Base-by-base conservation (phyloP, 2,888 invertebrate species). In the Brenthis daphne region DNA sequence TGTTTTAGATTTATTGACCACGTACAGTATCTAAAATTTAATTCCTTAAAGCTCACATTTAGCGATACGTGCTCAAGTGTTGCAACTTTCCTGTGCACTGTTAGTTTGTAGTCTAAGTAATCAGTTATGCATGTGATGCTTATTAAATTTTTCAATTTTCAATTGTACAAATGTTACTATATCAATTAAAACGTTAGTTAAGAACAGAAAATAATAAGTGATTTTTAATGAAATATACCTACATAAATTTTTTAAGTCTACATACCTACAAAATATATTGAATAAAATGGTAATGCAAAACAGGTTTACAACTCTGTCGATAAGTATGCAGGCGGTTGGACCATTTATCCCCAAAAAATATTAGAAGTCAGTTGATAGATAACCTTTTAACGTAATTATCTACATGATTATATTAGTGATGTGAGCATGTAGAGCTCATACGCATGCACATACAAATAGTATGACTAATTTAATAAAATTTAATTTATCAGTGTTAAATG, bases 11-110 rank as follows among this genome's bases (percentile, higher is more conserved):
- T 29, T 50, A 50, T 50, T 50, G n/a, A 60, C 6, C 48, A 50
- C 48, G 48, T 24, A 13, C 12, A 6, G 16, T n/a, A 51, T 33
- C 29, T 29, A 1, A 6, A 53, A 24, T 48, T 20, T 20, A 20
- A 29, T 58, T 29, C 8, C n/a, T 51, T n/a, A 6, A 58, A 47
- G 47, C 14, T 58, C 20, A 24, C 47, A 48, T 56, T 53, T 57
- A 20, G 24, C 65, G 57, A 79, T 82, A 82, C 86, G 86, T 84
- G 85, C 79, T 79, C 77, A 72, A 77, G 78, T 79, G 76, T 74
- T 79, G 81, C 81, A 80, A 81, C 78, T 79, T 77, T 75, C 77
- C 77, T 81, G 82, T 82, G 80, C 80, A 87, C 84, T 87, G 85
- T 76, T 79, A 80, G 82, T 83, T 79, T 75, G 69, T 80, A 80